Conservation (phyloP, 2,797 vertebrate species). For the Chelon labrosus region DNA sequence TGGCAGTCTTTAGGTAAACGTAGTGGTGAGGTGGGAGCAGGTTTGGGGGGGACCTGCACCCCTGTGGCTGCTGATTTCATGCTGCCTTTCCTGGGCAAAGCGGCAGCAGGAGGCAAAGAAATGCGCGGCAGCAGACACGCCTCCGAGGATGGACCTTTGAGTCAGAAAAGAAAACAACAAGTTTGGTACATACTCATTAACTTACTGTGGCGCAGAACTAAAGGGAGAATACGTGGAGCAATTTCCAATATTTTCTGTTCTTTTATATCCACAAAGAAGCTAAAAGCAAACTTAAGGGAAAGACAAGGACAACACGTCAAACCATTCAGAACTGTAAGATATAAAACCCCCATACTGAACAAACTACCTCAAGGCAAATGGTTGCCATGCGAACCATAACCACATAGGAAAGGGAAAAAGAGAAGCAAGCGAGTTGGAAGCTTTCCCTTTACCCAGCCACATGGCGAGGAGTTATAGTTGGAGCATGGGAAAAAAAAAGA, state of each 20-base stretch:
- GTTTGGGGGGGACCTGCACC: slow-evolving; percentile 82
- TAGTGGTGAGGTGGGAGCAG: slow-evolving; percentile 73
- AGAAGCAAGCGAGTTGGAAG: no score
- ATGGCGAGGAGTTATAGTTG: no score
- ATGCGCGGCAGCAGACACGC: slow-evolving; percentile 84
- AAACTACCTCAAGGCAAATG: not conserved
- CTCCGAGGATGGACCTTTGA: slow-evolving; percentile 87
- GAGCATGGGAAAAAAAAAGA: no score
- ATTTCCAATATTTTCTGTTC: no score
- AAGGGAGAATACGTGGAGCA: no score
- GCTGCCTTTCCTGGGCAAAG: slow-evolving; percentile 84
- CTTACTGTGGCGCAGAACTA: no score
- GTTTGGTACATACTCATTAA: no score
- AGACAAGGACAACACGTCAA: not conserved
- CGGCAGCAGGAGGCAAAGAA: slow-evolving; percentile 79
- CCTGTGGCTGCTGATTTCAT: slow-evolving; percentile 83
- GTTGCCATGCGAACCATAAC: no score
- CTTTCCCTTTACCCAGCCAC: no score
- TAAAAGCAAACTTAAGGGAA: not conserved
- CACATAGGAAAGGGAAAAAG: no score
- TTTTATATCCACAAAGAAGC: no score
- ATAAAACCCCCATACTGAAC: not conserved
- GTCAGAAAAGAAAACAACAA: not conserved
- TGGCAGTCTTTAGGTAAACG: slow-evolving; percentile 90
- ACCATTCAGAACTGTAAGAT: no score